phyloP scores from a whole-genome alignment of 2,113 vertebrate species.

The Ursus arctos region DNA sequence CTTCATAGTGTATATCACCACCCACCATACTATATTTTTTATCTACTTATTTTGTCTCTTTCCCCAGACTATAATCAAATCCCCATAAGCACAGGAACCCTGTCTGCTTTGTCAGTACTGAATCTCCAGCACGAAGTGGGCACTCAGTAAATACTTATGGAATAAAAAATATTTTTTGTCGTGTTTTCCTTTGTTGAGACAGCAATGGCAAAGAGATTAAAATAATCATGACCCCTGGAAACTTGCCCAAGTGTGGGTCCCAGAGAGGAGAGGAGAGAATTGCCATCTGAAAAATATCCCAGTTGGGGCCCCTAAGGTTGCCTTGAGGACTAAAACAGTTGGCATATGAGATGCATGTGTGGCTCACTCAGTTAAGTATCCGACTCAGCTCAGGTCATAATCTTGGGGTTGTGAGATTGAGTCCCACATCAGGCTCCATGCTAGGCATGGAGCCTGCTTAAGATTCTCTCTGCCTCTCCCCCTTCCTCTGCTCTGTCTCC shows the following conservation, averaged over 20 bases:
- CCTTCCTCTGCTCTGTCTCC: no score
- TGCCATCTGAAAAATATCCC: neutral
- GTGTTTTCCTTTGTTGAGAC: neutral
- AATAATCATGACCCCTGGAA: neutral
- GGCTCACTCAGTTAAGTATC: no score
- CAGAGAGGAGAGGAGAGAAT: neutral
- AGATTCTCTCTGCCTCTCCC: neutral
- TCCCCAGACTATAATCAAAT: neutral
- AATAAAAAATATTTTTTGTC: neutral
- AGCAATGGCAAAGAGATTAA: neutral
- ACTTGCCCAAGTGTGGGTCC: neutral
- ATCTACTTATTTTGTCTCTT: neutral
- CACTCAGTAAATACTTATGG: no score
- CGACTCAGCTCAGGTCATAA: no score
- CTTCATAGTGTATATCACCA: neutral
- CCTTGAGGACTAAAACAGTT: neutral
- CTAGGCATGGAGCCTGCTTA: neutral
- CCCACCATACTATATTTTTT: neutral
- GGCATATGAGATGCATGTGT: no score
- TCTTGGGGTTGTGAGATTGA: neutral
- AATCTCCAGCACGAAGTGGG: neutral
- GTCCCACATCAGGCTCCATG: neutral
- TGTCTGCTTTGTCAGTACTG: neutral
- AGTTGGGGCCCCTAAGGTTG: neutral
- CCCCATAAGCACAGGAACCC: no score